Percentiles rank a stretch among this genome's conserved stretches.
phyloP scores from a whole-genome alignment of 1,140 invertebrate species.

The Hylaeus anthracinus region DNA sequence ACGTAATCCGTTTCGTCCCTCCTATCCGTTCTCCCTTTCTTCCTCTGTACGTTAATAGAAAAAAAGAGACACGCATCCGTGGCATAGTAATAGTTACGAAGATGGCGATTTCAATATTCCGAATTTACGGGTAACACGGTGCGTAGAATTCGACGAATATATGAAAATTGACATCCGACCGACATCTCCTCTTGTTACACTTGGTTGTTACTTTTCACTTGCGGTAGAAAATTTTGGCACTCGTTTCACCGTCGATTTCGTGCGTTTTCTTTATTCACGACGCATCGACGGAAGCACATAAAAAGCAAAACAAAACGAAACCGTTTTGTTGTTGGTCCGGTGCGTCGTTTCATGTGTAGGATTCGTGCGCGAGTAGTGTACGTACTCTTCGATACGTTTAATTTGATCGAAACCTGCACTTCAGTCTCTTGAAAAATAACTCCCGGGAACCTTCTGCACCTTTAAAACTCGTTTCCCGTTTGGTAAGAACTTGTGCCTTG shows the following conservation, averaged over 20 bases:
- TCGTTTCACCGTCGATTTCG: conserved; percentile 10
- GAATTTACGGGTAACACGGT: not conserved
- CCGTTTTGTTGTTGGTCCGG: not conserved
- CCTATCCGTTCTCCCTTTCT: conserved; percentile 22
- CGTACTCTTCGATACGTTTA: not conserved
- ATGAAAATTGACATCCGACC: not conserved
- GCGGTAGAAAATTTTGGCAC: conserved; percentile 37
- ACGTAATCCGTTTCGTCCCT: not conserved
- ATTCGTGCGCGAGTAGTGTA: not conserved
- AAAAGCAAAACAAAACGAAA: not conserved
- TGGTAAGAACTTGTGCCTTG: not conserved
- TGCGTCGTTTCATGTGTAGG: not conserved
- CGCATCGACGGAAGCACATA: not conserved
- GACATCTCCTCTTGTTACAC: not conserved
- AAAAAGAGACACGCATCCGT: not conserved
- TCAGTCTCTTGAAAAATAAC: not conserved
- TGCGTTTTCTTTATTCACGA: no score
- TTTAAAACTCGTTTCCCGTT: not conserved
- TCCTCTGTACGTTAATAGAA: not conserved
- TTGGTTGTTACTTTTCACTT: not conserved
- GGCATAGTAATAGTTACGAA: not conserved
- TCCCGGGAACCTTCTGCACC: not conserved
- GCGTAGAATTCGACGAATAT: conserved; percentile 18
- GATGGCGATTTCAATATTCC: not conserved
- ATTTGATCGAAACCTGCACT: not conserved